Percentiles rank a stretch among this genome's conserved stretches.
Conservation (phyloP, 2,888 invertebrate species). For the Piscicola geometra region DNA sequence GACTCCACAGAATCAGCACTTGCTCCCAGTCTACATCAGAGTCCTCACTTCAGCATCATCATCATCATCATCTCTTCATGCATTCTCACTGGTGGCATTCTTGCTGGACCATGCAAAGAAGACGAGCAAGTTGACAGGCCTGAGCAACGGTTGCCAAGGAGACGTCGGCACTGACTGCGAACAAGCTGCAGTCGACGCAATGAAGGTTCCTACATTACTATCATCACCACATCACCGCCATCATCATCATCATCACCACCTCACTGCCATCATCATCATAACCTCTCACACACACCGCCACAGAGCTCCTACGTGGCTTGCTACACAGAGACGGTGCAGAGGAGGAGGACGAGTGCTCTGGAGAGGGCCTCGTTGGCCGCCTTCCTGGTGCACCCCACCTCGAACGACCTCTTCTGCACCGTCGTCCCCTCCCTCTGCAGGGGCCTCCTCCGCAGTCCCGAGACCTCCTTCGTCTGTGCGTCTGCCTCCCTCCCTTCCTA, state of each 20-base stretch:
- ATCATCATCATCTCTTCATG: slow-evolving; percentile 4
- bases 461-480: slow-evolving; percentile 67
- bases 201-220: slow-evolving; percentile 4
- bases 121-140: slow-evolving; percentile 42
- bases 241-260: no score
- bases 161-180: no score
- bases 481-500: no score
- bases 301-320: slow-evolving; percentile 48
- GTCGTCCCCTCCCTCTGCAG: slow-evolving; percentile 77
- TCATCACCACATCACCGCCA: no score
- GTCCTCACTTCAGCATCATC: slow-evolving; percentile 1
- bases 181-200: neutral
- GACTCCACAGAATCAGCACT: neutral
- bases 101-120: slow-evolving; percentile 46
- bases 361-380: slow-evolving; percentile 46
- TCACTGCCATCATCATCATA: no score
- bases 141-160: slow-evolving; percentile 29
- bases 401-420: slow-evolving; percentile 66
- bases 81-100: slow-evolving; percentile 40
- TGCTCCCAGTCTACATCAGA: neutral
- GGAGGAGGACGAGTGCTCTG: slow-evolving; percentile 47
- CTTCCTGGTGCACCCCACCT: slow-evolving; percentile 47
- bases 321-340: slow-evolving; percentile 50
- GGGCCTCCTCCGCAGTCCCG: slow-evolving; percentile 86
- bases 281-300: slow-evolving; percentile 38